A percentile compares a stretch with the other conserved stretches of the same genome.
Conservation (phyloP, 2,888 invertebrate species). For the Hipparchia sbordonii region DNA sequence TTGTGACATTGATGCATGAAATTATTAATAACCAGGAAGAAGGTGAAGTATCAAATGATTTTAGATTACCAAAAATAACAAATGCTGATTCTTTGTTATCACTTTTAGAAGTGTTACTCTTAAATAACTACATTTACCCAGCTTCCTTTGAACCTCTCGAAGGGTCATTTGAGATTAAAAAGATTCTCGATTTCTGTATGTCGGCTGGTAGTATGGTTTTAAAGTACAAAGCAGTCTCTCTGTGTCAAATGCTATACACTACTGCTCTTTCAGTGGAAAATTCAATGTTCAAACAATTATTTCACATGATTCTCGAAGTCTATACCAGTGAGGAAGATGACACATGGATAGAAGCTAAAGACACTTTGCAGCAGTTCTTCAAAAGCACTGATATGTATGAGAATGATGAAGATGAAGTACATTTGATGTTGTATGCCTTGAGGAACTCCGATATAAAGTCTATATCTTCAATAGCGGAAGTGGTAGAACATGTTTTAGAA, state of each 20-base stretch:
- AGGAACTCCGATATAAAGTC: slow-evolving; percentile 63
- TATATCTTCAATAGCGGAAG: slow-evolving; percentile 61
- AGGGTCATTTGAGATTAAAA: slow-evolving; percentile 71
- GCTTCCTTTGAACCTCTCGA: slow-evolving; percentile 74
- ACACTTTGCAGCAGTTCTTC: slow-evolving; percentile 82
- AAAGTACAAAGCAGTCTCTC: slow-evolving; percentile 74
- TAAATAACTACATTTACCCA: slow-evolving; percentile 72
- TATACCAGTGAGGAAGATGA: slow-evolving; percentile 66
- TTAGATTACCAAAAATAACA: slow-evolving; percentile 59
- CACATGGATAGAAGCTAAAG: slow-evolving; percentile 79
- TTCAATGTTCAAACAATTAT: slow-evolving; percentile 78
- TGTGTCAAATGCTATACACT: slow-evolving; percentile 74
- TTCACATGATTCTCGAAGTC: slow-evolving; percentile 82
- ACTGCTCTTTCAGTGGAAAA: slow-evolving; percentile 78
- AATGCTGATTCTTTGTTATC: slow-evolving; percentile 62
- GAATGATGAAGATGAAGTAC: slow-evolving; percentile 84
- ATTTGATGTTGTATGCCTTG: slow-evolving; percentile 84
- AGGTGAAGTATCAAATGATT: slow-evolving; percentile 54
- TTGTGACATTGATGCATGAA: slow-evolving; percentile 65
- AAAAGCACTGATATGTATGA: slow-evolving; percentile 86
- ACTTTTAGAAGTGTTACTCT: slow-evolving; percentile 66
- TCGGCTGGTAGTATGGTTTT: slow-evolving; percentile 59
- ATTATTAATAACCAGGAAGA: slow-evolving; percentile 50
- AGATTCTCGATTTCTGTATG: slow-evolving; percentile 64
- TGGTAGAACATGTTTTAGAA: slow-evolving; percentile 65